A percentile compares a stretch with the other conserved stretches of the same genome.
These are phyloP conservation scores for Carassius gibelio DNA, from an alignment of 2,113 vertebrate genomes.

Conservation along the genomic window DNA sequence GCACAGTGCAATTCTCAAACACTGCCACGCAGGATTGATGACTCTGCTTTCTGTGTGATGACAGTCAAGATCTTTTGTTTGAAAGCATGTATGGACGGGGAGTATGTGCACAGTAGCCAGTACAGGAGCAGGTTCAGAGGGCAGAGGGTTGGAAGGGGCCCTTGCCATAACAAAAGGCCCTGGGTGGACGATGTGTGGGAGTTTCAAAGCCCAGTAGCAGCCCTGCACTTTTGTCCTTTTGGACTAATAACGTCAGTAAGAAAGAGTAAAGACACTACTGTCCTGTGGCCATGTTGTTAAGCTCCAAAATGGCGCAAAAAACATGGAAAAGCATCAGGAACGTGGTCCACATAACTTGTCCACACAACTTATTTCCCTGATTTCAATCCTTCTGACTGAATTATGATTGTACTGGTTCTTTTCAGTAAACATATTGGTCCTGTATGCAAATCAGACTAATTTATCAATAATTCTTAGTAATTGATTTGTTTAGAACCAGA, in stretches of 20 bases:
- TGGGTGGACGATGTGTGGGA: not conserved
- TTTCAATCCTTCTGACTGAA: too few relatives aligned
- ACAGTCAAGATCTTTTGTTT: constrained; percentile 13
- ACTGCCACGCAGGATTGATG: constrained; percentile 39
- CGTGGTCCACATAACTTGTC: not conserved
- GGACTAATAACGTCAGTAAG: not conserved
- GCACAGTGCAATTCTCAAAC: constrained; percentile 48
- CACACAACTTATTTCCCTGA: too few relatives aligned
- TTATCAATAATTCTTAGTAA: too few relatives aligned
- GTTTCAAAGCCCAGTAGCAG: not conserved
- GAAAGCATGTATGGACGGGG: not conserved
- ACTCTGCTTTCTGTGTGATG: constrained; percentile 33
- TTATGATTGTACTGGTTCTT: too few relatives aligned
- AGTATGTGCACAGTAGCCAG: constrained; percentile 23
- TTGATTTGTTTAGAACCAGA: too few relatives aligned
- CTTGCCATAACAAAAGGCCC: not conserved
- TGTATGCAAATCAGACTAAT: too few relatives aligned
- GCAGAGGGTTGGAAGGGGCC: not conserved
- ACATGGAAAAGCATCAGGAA: not conserved
- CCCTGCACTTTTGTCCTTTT: constrained; percentile 8
- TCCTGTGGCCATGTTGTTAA: too few relatives aligned
- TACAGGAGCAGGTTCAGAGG: constrained; percentile 11
- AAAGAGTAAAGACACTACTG: not conserved
- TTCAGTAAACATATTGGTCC: too few relatives aligned
- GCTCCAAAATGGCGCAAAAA: not conserved